Evolutionary conservation across 1,140 invertebrate genomes (phyloP), one percentile per base, ranked within the genome.

Genomic region (Drosophila repletoides): DNA sequence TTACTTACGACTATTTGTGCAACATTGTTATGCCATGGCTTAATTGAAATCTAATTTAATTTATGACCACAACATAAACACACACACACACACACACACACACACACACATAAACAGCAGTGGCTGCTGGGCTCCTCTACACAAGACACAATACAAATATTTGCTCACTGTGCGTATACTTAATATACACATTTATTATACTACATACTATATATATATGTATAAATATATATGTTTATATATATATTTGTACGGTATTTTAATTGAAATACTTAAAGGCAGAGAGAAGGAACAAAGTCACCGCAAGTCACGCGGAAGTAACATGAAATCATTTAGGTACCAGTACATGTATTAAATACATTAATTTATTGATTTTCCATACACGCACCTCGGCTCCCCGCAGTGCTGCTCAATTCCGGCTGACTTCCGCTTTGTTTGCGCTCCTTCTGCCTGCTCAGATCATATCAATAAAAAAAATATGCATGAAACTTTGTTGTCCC

Each of bases 331-430:
- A 76, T 83, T 59, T 51, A 66, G 66, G 73, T n/a, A n/a, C n/a
- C n/a, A n/a, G 59, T 72, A 63, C 72, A 71, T 69, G 59, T 69
- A 84, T 72, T 81, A 81, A 81, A 83, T 51, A 76, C 73, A 81
- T 66, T 81, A 81, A 81, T 76, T 73, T 83, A 81, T 84, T 83
- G 77, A 81, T 81, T 81, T 81, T 81, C 53, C 74, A 72, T 76
- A 72, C 38, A 34, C 33, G 15, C 10, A 51, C 36, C 60, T 64
- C 52, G 19, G 22, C n/a, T n/a, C n/a, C n/a, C n/a, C n/a, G n/a
- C n/a, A n/a, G n/a, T n/a, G n/a, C n/a, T n/a, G n/a, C n/a, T n/a
- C n/a, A n/a, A n/a, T n/a, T n/a, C n/a, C n/a, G n/a, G n/a, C n/a
- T 45, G 45, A 34, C 45, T 59, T 61, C 58, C 46, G 58, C 56